Evolutionary conservation across 2,888 invertebrate species (phyloP), one percentile per base, ranked within the genome.

Genomic region (Spisula subtruncata): DNA sequence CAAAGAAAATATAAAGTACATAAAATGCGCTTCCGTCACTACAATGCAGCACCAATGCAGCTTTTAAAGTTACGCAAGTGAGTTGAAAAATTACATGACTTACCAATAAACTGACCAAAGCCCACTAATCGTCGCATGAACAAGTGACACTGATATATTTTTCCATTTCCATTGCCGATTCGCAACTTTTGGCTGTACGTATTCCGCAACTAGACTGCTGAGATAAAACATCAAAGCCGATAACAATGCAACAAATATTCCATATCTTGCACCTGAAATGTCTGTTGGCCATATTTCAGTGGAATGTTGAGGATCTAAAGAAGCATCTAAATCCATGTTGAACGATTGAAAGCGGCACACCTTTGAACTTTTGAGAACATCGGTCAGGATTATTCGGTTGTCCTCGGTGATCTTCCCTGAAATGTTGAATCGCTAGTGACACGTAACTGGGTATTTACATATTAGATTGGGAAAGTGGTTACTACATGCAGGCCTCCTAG

Each of bases 81-180:
- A n/a, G n/a, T 29, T 5, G 71, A 25, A 71, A 71, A 75, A n/a
- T 41, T 20, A 48, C 25, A 51, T 14, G 25, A 92, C 92, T 92
- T 93, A 95, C 95, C 95, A 94, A 2, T 89, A 71, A 46, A 94
- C 90, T 14, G 95, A 89, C 93, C 95, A 94, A 6, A 92, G 60
- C 25, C 95, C 94, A 84, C 92, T 94, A 10, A 94, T 79, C 14
- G 88, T 29, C 1, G 95, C 93, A 89, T 95, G 95, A 14, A 94
- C 46, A n/a, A 95, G 92, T 20, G 95, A 95, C 12, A 94, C 92
- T 0, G 93, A 91, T 51, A 94, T 95, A 85, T 95, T 95, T 93
- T 95, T 95, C 93, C 94, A 95, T 89, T 92, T 88, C 95, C 95
- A 95, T 81, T 91, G 88, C 18, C 93, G 90, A 25, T 90, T 89